Evolutionary conservation across 2,888 invertebrate genomes (phyloP).

Genomic region (Xylota segnis): DNA sequence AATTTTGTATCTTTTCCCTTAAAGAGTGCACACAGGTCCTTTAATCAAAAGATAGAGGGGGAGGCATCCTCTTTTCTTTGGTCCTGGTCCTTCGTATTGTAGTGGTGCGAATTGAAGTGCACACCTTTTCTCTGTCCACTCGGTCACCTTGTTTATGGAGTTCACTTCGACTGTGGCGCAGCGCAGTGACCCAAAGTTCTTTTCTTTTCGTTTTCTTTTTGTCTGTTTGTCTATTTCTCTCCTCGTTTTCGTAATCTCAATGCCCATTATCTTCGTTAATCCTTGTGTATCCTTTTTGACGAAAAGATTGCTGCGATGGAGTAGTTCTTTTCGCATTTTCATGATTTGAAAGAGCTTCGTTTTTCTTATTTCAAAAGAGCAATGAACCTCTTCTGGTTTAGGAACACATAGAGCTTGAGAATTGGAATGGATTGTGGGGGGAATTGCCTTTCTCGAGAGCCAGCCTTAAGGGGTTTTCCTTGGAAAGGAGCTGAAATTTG

Average conservation of each 20-base stretch:
- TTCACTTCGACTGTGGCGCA: slow-evolving; percentile 4
- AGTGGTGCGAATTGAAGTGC: neutral
- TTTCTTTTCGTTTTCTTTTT: neutral
- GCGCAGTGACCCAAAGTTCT: slow-evolving; percentile 20
- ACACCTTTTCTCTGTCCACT: slow-evolving; percentile 15
- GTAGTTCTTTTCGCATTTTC: neutral
- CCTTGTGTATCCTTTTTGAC: slow-evolving; percentile 5
- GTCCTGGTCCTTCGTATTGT: neutral
- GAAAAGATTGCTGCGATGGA: neutral
- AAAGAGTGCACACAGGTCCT: neutral
- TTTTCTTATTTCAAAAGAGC: neutral
- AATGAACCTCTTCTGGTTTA: neutral
- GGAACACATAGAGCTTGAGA: neutral
- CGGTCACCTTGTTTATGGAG: slow-evolving; percentile 5
- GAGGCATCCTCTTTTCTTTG: slow-evolving; percentile 7
- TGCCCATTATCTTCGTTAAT: slow-evolving; percentile 14
- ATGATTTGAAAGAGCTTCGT: too few species aligned
- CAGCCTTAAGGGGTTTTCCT: too few species aligned
- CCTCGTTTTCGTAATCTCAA: neutral
- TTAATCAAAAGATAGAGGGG: slow-evolving; percentile 18
- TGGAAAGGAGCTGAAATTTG: too few species aligned
- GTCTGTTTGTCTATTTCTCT: neutral
- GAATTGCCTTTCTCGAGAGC: too few species aligned
- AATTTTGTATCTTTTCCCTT: neutral
- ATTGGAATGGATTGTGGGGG: too few species aligned